Evolutionary conservation across 2,113 vertebrate genomes (phyloP).

Genomic region (Bambusicola thoracicus): DNA sequence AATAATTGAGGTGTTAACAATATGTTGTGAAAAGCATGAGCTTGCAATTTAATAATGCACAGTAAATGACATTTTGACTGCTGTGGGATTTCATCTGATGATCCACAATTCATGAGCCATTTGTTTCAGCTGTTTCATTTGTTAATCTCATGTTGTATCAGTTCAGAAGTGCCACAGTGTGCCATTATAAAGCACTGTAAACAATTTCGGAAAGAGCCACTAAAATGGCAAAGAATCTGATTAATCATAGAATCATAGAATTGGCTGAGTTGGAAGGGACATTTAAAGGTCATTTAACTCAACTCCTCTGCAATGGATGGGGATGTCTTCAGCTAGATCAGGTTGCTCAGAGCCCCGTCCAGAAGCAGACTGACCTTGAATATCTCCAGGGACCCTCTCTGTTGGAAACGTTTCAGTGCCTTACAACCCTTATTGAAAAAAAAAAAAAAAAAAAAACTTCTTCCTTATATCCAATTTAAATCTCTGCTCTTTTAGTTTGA

Average conservation of each 20-base stretch:
- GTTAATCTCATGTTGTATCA: not conserved
- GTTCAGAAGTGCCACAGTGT: not conserved
- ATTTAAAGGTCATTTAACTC: too few species aligned
- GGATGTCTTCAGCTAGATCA: too few species aligned
- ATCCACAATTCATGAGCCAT: not conserved
- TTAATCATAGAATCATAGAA: not conserved
- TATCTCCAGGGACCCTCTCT: too few species aligned
- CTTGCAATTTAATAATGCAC: not conserved
- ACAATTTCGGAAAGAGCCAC: not conserved
- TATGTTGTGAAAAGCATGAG: not conserved
- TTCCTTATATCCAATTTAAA: too few species aligned
- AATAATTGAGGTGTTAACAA: not conserved
- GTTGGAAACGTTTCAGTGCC: too few species aligned
- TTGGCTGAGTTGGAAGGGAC: too few species aligned
- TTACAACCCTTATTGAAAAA: too few species aligned
- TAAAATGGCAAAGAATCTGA: not conserved
- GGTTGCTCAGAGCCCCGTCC: too few species aligned
- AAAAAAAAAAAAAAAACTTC: too few species aligned
- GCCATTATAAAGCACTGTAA: not conserved
- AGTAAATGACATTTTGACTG: not conserved
- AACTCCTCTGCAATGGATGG: too few species aligned
- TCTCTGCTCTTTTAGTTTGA: too few species aligned
- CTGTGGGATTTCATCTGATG: not conserved
- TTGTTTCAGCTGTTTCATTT: not conserved
- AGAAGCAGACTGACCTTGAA: too few species aligned